Evolutionary conservation across 2,888 invertebrate genomes (phyloP).

Genomic region (Melipona beecheii): DNA sequence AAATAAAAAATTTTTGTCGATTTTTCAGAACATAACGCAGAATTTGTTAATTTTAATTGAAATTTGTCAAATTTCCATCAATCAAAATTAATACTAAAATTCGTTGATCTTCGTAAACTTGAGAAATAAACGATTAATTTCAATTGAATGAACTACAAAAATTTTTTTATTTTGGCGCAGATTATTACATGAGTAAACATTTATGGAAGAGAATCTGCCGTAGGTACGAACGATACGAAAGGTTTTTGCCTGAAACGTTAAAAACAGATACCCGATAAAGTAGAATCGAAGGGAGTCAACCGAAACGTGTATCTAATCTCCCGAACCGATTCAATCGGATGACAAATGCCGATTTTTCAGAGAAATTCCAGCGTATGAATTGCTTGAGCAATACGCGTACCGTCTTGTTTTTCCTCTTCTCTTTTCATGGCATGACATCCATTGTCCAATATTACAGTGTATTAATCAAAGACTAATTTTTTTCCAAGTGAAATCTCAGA

Average conservation of each 20-base stretch:
- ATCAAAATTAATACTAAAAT: no score
- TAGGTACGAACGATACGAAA: neutral
- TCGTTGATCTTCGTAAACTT: no score
- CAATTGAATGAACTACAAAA: neutral
- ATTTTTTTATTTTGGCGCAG: neutral
- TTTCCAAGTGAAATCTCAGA: neutral
- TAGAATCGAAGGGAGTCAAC: neutral
- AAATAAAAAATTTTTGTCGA: neutral
- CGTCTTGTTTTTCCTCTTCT: neutral
- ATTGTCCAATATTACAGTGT: neutral
- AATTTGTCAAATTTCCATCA: no score
- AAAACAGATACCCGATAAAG: conserved; percentile 7
- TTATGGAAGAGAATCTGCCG: neutral
- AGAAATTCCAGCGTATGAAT: neutral
- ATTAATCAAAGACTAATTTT: conserved; percentile 4
- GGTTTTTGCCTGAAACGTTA: neutral
- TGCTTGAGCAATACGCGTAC: neutral
- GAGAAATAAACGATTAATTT: no score
- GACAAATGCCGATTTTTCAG: neutral
- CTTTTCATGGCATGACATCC: neutral
- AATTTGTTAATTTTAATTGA: no score
- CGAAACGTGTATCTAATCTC: neutral
- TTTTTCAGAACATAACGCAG: no score
- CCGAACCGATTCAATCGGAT: neutral
- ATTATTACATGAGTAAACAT: neutral